These are phyloP conservation scores for Bufo bufo DNA, from an alignment of 2,113 vertebrate genomes.

Conservation along the genomic window DNA sequence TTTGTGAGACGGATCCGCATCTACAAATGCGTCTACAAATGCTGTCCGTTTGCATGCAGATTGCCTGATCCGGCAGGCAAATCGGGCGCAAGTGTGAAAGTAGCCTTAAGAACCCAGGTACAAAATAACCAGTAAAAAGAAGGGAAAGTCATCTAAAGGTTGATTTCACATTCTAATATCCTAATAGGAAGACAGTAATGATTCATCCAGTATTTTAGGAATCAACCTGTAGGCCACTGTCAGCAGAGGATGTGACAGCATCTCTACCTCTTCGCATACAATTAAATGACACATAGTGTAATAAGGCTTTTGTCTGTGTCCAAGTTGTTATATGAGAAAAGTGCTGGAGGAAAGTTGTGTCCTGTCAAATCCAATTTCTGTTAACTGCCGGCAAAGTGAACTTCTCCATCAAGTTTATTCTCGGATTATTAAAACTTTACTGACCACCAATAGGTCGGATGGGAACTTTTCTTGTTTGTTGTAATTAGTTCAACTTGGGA, in stretches of 20 bases:
- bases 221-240: constrained; percentile 13
- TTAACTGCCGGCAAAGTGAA: background rate
- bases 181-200: background rate
- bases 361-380: constrained; percentile 15
- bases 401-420: background rate
- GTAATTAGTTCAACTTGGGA: too few relatives aligned
- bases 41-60: too few relatives aligned
- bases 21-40: too few relatives aligned
- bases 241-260: background rate
- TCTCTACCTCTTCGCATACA: background rate
- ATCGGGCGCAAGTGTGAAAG: too few relatives aligned
- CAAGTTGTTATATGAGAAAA: constrained; percentile 13
- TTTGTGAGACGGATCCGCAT: too few relatives aligned
- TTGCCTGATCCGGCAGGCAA: too few relatives aligned
- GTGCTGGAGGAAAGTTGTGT: constrained; percentile 16
- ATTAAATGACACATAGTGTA: constrained; percentile 27
- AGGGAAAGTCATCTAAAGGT: constrained; percentile 14
- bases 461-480: too few relatives aligned
- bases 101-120: background rate
- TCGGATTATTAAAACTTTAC: background rate
- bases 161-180: background rate
- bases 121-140: background rate
- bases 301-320: constrained; percentile 13
- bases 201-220: background rate
- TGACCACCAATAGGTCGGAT: too few relatives aligned